A percentile compares a stretch with the other conserved stretches of the same genome.
Evolutionary conservation across 1,140 invertebrate species (phyloP).

Genomic region (Melanaphis sacchari): DNA sequence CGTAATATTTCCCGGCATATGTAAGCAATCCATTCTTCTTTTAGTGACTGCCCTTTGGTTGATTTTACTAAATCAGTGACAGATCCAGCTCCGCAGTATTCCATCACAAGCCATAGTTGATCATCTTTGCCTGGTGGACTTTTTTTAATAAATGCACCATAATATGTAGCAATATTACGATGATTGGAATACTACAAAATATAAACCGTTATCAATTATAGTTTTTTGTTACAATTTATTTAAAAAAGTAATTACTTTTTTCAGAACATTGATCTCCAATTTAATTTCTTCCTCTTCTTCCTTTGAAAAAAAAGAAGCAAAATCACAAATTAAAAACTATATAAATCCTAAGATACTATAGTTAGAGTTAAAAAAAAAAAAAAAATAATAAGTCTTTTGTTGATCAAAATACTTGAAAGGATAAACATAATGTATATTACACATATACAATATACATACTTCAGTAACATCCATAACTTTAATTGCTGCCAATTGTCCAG

Average conservation of each 20-base stretch:
- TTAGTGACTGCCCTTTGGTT: conserved; percentile 95
- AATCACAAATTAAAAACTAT: conserved; percentile 25
- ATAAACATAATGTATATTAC: not conserved
- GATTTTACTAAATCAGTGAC: conserved; percentile 99
- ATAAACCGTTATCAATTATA: conserved; percentile 20
- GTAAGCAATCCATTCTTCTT: conserved; percentile 99
- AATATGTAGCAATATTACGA: conserved; percentile 99
- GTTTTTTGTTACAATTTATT: not conserved
- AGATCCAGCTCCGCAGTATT: conserved; percentile 98
- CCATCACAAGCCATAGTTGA: conserved; percentile 99
- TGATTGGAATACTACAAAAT: conserved; percentile 91
- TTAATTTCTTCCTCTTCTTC: conserved; percentile 99
- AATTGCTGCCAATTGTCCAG: conserved; percentile 98
- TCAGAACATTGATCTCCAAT: conserved; percentile 98
- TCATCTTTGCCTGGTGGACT: conserved; percentile 98
- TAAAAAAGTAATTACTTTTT: conserved; percentile 69
- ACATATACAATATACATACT: conserved; percentile 63
- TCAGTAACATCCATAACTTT: conserved; percentile 99
- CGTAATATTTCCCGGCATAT: conserved; percentile 97
- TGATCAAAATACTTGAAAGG: not conserved
- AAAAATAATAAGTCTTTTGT: not conserved
- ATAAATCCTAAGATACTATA: not conserved
- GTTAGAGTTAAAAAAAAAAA: too few relatives aligned
- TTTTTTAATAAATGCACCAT: conserved; percentile 99
- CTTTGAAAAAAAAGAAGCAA: conserved; percentile 65